These are phyloP conservation scores for Mechanitis messenoides DNA, from an alignment of 2,888 invertebrate genomes.

Conservation along the genomic window DNA sequence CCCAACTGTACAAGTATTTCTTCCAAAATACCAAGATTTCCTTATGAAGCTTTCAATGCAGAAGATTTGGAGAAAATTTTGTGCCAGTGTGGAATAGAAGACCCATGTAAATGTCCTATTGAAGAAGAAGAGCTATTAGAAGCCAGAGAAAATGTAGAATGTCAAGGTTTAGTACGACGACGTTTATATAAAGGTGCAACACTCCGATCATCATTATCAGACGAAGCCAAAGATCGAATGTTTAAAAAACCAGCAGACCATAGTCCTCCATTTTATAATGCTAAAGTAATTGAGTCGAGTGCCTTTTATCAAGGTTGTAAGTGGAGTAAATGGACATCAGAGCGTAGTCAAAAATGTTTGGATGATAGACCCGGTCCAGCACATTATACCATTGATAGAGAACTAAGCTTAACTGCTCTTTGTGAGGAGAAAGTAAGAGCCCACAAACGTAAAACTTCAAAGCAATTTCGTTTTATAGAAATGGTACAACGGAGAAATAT, in stretches of 20 bases:
- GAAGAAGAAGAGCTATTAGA: conserved; percentile 33
- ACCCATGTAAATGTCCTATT: conserved; percentile 47
- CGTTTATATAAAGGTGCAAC: conserved; percentile 49
- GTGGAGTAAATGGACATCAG: conserved; percentile 58
- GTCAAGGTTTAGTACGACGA: conserved; percentile 46
- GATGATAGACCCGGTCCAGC: conserved; percentile 53
- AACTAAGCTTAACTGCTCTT: conserved; percentile 35
- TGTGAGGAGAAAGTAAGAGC: conserved; percentile 53
- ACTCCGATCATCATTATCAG: conserved; percentile 33
- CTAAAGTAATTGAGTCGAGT: conserved; percentile 45
- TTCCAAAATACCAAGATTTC: conserved; percentile 55
- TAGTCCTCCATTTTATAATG: conserved; percentile 53
- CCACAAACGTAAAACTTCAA: conserved; percentile 47
- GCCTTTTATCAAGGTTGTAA: conserved; percentile 61
- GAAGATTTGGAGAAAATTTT: conserved; percentile 52
- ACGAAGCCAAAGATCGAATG: conserved; percentile 40
- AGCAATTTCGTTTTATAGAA: conserved; percentile 58
- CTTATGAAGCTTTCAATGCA: conserved; percentile 49
- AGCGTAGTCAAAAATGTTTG: conserved; percentile 31
- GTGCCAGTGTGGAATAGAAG: conserved; percentile 51
- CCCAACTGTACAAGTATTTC: conserved; percentile 49
- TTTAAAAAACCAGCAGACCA: conserved; percentile 37
- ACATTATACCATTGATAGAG: conserved; percentile 42
- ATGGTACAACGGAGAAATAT: conserved; percentile 49
- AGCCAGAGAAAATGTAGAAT: conserved; percentile 33